A percentile compares a stretch with the other conserved stretches of the same genome.
These are phyloP conservation scores for Bufo bufo DNA, from an alignment of 2,113 vertebrate species.

Conservation along the genomic window DNA sequence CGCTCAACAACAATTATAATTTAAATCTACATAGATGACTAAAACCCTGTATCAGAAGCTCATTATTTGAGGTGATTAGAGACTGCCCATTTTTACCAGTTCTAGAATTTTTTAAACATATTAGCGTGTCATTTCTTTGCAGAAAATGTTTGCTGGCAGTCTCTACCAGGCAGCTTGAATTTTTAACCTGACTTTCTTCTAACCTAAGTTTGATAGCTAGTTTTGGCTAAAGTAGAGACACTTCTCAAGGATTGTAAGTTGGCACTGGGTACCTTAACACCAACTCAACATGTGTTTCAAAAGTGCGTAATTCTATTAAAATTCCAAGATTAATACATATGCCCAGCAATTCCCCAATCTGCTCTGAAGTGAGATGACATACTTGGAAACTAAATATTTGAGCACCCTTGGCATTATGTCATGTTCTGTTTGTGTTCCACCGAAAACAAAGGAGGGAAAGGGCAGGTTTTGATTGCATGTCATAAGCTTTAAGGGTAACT, in stretches of 20 bases:
- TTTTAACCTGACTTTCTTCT: slow-evolving; percentile 6
- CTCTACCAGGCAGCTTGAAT: not conserved
- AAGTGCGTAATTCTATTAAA: slow-evolving; percentile 49
- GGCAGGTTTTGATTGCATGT: slow-evolving; percentile 41
- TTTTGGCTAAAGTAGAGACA: slow-evolving; percentile 29
- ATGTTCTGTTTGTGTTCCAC: slow-evolving; percentile 57
- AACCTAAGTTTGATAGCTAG: slow-evolving; percentile 36
- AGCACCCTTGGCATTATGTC: slow-evolving; percentile 48
- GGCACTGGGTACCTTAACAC: slow-evolving; percentile 30
- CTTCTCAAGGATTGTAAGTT: slow-evolving; percentile 3
- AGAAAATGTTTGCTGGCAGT: slow-evolving; percentile 9
- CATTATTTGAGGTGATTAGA: not conserved
- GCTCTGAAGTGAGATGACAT: slow-evolving; percentile 53
- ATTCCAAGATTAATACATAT: slow-evolving; percentile 53
- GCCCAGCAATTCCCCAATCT: slow-evolving; percentile 48
- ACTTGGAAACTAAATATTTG: slow-evolving; percentile 55
- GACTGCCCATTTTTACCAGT: not conserved
- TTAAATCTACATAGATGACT: no score
- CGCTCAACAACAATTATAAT: no score
- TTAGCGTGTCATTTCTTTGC: not conserved
- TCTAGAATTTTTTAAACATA: not conserved
- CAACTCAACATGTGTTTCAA: slow-evolving; percentile 38
- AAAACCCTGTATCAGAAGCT: no score
- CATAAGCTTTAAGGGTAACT: slow-evolving; percentile 39
- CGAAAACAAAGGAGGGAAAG: slow-evolving; percentile 49